Evolutionary conservation across 2,797 vertebrate species (phyloP).

Genomic region (Sebastes itinus): DNA sequence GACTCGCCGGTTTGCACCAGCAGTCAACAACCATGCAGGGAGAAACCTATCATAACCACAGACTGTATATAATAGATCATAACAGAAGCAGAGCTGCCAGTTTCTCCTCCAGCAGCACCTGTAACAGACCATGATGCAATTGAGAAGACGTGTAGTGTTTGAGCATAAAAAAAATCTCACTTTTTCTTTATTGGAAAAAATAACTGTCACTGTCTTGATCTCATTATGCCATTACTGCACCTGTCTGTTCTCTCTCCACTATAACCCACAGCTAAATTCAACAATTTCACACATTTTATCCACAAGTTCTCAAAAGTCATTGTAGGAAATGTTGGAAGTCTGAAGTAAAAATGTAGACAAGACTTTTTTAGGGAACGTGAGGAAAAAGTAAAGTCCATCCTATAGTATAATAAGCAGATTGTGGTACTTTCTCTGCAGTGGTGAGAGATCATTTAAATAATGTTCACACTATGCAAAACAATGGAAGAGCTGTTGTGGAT

Average conservation of each 20-base stretch:
- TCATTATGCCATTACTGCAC: conserved; percentile 33
- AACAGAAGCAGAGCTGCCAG: conserved; percentile 6
- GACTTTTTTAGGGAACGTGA: not conserved
- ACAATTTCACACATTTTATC: conserved; percentile 8
- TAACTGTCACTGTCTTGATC: conserved; percentile 8
- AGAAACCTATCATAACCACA: conserved; percentile 10
- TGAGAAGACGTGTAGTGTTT: conserved; percentile 26
- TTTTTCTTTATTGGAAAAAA: not conserved
- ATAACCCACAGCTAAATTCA: conserved; percentile 7
- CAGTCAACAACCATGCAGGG: not conserved
- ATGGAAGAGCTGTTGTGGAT: not conserved
- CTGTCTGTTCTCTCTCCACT: conserved; percentile 6
- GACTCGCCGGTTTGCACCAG: not conserved
- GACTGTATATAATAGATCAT: conserved; percentile 5
- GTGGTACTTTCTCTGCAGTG: not conserved
- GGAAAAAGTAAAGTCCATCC: not conserved
- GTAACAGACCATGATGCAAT: conserved; percentile 44
- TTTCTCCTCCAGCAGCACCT: conserved; percentile 13
- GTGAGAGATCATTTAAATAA: conserved; percentile 24
- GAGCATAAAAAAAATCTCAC: conserved; percentile 12
- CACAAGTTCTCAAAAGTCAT: conserved; percentile 24
- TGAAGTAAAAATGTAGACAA: conserved; percentile 3
- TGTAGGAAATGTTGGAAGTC: conserved; percentile 4
- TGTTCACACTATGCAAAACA: not conserved
- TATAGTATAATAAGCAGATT: not conserved